Base-by-base conservation (phyloP, 2,797 vertebrate species). In the Oophaga sylvatica region DNA sequence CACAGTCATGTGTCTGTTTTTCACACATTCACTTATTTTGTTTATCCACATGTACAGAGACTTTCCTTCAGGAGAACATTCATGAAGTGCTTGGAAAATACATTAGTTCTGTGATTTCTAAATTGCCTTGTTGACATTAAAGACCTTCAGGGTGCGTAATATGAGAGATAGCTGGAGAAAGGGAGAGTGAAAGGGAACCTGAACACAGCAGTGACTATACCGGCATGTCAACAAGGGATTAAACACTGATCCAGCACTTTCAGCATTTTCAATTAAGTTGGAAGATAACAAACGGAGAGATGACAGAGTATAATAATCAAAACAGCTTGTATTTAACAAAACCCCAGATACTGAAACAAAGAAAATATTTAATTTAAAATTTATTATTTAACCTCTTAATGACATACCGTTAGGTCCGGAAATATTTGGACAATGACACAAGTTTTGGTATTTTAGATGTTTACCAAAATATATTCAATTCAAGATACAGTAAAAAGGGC, bases 211-310 rank as follows among this genome's bases (percentile, higher is more conserved):
- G 11, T 41, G 11, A 73, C 31, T 60, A 48, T 84, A 26, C 63
- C 80, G 56, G 57, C 81, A 84, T 12, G 60, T 87, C 86, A 78
- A 31, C 86, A 77, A 82, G 70, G 71, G 86, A 87, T 87, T 87
- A 87, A 82, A 59, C 41, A 81, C 29, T 75, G 70, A 83, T 63
- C 80, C 20, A 57, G 70, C 57, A 62, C 86, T 70, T 78, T 83
- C 80, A 78, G 59, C 63, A 79, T 67, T 81, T 86, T 81, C 29
- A 48, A 22, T 81, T 73, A 56, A 48, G 59, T 67, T 82, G 57
- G 26, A 78, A 83, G 86, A 83, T 59, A 78, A 77, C 26, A 87
- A 87, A 83, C 13, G 59, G 62, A 59, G 31, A 70, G n/a, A 77
- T 19, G 78, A 62, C 73, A 48, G 35, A 20, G 77, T 79, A 80